phyloP scores from a whole-genome alignment of 2,113 vertebrate species.

The Coracopsis vasa region DNA sequence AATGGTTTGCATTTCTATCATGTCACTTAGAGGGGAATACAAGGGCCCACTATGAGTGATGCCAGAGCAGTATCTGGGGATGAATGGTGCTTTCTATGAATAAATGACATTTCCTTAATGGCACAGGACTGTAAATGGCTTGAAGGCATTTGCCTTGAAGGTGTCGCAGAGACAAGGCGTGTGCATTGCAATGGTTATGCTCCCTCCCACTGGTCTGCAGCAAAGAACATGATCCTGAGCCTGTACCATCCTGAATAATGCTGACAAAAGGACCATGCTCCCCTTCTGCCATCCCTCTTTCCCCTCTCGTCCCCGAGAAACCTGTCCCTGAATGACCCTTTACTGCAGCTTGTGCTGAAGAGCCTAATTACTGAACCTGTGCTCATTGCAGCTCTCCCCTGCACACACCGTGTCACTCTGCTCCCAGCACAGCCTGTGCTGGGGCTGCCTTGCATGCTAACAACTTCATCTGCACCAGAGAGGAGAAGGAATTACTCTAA shows the following conservation, averaged over 20 bases:
- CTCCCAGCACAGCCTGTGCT: constrained; percentile 16
- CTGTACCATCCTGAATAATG: background rate
- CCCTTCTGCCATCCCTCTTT: background rate
- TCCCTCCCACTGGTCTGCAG: background rate
- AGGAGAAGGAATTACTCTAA: background rate
- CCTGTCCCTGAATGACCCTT: background rate
- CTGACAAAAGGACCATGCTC: background rate
- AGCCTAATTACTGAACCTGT: background rate
- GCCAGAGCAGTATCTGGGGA: background rate
- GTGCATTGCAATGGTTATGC: background rate
- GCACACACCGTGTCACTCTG: background rate
- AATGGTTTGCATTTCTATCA: background rate
- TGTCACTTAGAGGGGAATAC: background rate
- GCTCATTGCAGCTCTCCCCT: background rate
- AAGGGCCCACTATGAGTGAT: background rate
- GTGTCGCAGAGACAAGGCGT: background rate
- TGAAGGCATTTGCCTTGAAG: background rate
- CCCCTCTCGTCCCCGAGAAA: background rate
- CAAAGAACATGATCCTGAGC: background rate
- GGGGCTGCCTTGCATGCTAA: constrained; percentile 7
- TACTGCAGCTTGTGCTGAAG: background rate
- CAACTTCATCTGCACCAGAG: background rate
- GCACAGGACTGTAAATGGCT: background rate
- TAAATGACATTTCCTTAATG: background rate
- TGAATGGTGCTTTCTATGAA: background rate